These are phyloP conservation scores for Macrosiphum euphorbiae DNA, from an alignment of 2,888 invertebrate species.

Conservation along the genomic window DNA sequence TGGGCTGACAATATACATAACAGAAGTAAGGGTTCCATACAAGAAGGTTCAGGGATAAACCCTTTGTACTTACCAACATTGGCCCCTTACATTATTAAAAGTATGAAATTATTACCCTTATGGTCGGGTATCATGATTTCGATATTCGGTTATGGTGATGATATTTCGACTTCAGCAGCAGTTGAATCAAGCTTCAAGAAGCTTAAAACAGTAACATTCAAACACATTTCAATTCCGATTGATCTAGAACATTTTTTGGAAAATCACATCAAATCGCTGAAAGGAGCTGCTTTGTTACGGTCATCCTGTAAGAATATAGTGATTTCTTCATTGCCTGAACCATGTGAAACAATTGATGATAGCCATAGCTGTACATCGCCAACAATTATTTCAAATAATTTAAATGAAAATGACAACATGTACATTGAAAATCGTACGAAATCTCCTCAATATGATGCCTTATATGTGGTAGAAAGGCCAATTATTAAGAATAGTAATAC, in stretches of 20 bases:
- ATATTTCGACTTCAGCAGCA: background rate
- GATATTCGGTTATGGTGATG: background rate
- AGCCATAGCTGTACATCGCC: background rate
- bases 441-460: background rate
- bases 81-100: background rate
- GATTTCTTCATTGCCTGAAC: background rate
- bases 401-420: background rate
- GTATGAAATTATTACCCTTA: background rate
- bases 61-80: background rate
- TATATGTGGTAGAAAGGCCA: background rate
- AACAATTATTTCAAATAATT: background rate
- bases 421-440: background rate
- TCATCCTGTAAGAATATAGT: background rate
- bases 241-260: background rate
- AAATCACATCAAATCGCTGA: constrained; percentile 5
- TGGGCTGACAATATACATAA: background rate
- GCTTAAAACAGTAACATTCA: background rate
- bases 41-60: constrained; percentile 2
- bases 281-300: background rate
- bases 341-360: background rate
- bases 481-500: background rate
- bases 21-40: background rate
- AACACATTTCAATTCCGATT: background rate
- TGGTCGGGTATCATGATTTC: constrained; percentile 15
- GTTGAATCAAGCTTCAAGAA: background rate